Conservation (phyloP, 2,113 vertebrate genomes). For the Myrmecobius fasciatus region DNA sequence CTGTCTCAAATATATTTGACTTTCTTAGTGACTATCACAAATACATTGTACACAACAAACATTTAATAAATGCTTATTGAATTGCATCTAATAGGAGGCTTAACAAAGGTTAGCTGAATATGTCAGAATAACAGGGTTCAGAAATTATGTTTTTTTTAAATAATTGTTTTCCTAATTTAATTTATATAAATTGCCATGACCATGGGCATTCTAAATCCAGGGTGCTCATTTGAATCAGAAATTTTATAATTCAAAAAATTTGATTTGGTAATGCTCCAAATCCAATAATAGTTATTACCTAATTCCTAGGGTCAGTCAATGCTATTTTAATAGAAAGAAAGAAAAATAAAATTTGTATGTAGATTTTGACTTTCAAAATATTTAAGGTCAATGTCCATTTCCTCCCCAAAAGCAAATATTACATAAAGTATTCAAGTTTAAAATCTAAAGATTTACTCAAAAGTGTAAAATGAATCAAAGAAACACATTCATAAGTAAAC, state of each 20-base stretch:
- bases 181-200: conserved; percentile 44
- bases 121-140: not conserved
- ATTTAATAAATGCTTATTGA: not conserved
- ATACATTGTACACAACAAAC: not conserved
- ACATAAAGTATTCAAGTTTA: conserved; percentile 73
- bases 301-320: conserved; percentile 35
- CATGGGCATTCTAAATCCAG: conserved; percentile 31
- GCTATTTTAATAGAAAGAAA: conserved; percentile 67
- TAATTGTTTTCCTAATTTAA: conserved; percentile 16
- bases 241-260: conserved; percentile 43
- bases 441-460: conserved; percentile 72
- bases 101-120: not conserved
- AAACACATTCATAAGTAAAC: conserved; percentile 65
- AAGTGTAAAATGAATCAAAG: conserved; percentile 75
- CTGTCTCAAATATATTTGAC: not conserved
- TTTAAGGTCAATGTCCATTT: conserved; percentile 78
- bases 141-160: not conserved
- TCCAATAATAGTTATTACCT: conserved; percentile 39
- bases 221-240: conserved; percentile 2
- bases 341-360: conserved; percentile 67
- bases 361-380: conserved; percentile 78
- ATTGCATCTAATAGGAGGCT: not conserved
- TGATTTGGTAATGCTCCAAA: conserved; percentile 55
- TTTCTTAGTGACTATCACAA: not conserved
- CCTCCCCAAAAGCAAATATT: conserved; percentile 77